Evolutionary conservation across 2,113 vertebrate species (phyloP), one percentile per base, ranked within the genome.

Genomic region (Campylomormyrus numenius): DNA sequence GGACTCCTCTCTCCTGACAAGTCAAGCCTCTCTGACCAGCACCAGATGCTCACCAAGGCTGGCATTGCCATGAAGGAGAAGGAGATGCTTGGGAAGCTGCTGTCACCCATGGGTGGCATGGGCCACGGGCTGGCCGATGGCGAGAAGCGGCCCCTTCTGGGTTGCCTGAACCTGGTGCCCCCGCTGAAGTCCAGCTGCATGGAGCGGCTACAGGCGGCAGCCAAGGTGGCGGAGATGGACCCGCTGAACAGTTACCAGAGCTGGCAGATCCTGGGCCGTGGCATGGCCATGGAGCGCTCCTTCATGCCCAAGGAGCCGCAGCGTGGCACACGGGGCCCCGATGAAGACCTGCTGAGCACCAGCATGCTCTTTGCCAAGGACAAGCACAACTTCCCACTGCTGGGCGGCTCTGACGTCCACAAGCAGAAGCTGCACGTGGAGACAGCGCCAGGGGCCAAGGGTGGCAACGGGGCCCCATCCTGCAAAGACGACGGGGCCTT

Each of bases 131-230:
- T 98, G 88, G 96, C 96, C 0, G 98, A 99, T 91, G 97, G 97
- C 31, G 98, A 99, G 91, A 99, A 99, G 91, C 98, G 98, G 92
- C 98, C 98, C 70, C 96, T 99, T 88, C 95, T 99, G 89, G 97
- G 98, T 19, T 99, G 98, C 94, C 97, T 99, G 92, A 98, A 97
- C 94, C 96, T 99, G 45, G 98, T 99, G 89, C 98, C 98, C 85
- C 98, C 98, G 1, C 96, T 99, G 27, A 99, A 99, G 95, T 99
- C 98, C 35, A 99, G 98, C 96, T 99, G 98, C 92, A 99, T 99
- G 92, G 98, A 99, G 94, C 96, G 98, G 92, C 94, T 99, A 91
- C 98, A 99, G 93, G 98, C 98, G 0, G 98, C 98, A 0, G 98
- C 98, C 92, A 99, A 99, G 90, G 98, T 99, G 0, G 98, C 98